Evolutionary conservation across 2,113 vertebrate species (phyloP).

Genomic region (Sapajus apella): DNA sequence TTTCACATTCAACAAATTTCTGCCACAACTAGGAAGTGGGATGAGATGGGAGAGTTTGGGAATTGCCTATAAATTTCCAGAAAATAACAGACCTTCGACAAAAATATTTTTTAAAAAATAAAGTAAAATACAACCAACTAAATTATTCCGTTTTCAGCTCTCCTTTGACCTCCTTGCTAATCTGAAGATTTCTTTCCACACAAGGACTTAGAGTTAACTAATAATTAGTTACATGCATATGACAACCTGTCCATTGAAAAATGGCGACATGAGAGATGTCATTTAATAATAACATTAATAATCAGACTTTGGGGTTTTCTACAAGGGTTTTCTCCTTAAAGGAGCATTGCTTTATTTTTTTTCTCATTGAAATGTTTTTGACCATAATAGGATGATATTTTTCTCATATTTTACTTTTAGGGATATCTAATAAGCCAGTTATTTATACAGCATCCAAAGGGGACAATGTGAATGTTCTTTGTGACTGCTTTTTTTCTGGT

Average conservation of each 20-base stretch:
- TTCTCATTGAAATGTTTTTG: not conserved
- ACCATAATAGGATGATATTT: not conserved
- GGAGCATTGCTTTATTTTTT: not conserved
- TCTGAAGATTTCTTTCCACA: not conserved
- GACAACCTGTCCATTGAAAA: not conserved
- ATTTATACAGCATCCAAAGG: not conserved
- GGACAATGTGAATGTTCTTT: not conserved
- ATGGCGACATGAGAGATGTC: not conserved
- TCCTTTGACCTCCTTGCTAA: not conserved
- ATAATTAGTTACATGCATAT: not conserved
- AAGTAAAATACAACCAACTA: not conserved
- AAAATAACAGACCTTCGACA: not conserved
- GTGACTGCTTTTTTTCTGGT: not conserved
- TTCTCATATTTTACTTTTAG: conserved; percentile 24
- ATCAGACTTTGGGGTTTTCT: not conserved
- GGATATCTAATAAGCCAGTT: conserved; percentile 11
- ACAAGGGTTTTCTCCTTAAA: conserved; percentile 34
- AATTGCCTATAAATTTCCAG: not conserved
- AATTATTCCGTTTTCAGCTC: not conserved
- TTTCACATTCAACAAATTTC: not conserved
- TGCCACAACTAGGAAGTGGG: not conserved
- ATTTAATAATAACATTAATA: not conserved
- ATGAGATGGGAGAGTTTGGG: not conserved
- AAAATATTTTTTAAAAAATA: not conserved
- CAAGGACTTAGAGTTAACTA: not conserved